Evolutionary conservation across 2,797 vertebrate genomes (phyloP).

Genomic region (Paedocypris micromegethes): DNA sequence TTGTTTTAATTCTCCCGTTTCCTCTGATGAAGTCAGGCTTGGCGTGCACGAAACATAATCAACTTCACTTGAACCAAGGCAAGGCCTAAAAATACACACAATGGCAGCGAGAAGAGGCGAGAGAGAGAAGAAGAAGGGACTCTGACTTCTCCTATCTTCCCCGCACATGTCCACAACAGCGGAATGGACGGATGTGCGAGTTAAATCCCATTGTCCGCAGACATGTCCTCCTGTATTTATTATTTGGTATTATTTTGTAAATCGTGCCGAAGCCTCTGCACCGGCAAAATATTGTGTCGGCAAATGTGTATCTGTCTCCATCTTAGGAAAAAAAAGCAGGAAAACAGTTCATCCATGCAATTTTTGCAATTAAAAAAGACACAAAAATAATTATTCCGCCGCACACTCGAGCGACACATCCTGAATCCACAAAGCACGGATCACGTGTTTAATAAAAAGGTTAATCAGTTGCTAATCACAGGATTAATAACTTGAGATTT

Average conservation of each 20-base stretch:
- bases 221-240: conserved; percentile 69
- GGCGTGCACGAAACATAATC: conserved; percentile 64
- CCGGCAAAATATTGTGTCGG: conserved; percentile 53
- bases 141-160: conserved; percentile 66
- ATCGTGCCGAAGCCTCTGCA: conserved; percentile 50
- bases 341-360: conserved; percentile 69
- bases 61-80: conserved; percentile 67
- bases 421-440: conserved; percentile 74
- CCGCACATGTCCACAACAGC: conserved; percentile 62
- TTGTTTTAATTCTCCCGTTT: conserved; percentile 27
- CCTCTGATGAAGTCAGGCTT: conserved; percentile 55
- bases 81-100: conserved; percentile 75
- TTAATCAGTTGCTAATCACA: conserved; percentile 83
- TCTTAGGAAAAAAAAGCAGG: conserved; percentile 39
- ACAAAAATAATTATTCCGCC: conserved; percentile 77
- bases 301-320: conserved; percentile 43
- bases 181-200: conserved; percentile 74
- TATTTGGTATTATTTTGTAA: conserved; percentile 40
- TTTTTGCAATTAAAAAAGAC: conserved; percentile 79
- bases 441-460: conserved; percentile 79
- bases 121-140: conserved; percentile 53
- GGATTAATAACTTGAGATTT: conserved; percentile 81
- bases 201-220: conserved; percentile 73
- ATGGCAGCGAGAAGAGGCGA: conserved; percentile 70
- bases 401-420: conserved; percentile 72